Evolutionary conservation across 2,797 vertebrate species (phyloP), one percentile per base, ranked within the genome.

Genomic region (Galagoides demidoff): DNA sequence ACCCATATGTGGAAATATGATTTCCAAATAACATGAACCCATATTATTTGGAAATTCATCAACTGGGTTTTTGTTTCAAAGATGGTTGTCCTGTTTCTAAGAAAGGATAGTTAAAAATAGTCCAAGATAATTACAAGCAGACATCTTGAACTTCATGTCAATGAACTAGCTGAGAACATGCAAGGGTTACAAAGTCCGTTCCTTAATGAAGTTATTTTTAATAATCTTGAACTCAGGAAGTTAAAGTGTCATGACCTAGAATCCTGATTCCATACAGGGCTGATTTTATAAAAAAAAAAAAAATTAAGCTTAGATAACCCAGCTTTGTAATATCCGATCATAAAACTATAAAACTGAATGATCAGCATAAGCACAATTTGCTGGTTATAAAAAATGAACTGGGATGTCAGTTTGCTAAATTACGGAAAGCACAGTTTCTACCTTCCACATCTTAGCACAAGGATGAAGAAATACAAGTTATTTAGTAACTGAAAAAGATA

Each of bases 181-280:
- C 0, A n/a, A 31, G 57, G 23, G 5, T 64, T 86, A 68, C 12
- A 49, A 39, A 68, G n/a, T 17, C 29, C 3, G 1, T 52, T 85
- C 11, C 13, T 2, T 57, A 84, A 79, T 43, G 1, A 96, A 52
- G 22, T 34, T 84, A 71, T 76, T 89, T 96, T 96, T 84, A 91
- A 43, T 66, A 27, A 88, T 55, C 81, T 90, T 71, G 43, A 92
- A 23, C 22, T 92, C 29, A 19, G 57, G 70, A 45, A 74, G n/a
- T 85, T 78, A 45, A 59, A 45, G 31, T 73, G 52, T 64, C 43
- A 77, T 59, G 77, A 77, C 23, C 13, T 61, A 27, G 39, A 59
- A 76, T 86, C 49, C n/a, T 78, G 31, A 64, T 94, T 94, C 49
- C 73, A 59, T 85, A 83, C 19, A 25, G 5, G 25, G 25, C 10